phyloP scores from a whole-genome alignment of 30 jellyfish, hydroid and myxozoan genomes.

The Rhopilema esculentum region DNA sequence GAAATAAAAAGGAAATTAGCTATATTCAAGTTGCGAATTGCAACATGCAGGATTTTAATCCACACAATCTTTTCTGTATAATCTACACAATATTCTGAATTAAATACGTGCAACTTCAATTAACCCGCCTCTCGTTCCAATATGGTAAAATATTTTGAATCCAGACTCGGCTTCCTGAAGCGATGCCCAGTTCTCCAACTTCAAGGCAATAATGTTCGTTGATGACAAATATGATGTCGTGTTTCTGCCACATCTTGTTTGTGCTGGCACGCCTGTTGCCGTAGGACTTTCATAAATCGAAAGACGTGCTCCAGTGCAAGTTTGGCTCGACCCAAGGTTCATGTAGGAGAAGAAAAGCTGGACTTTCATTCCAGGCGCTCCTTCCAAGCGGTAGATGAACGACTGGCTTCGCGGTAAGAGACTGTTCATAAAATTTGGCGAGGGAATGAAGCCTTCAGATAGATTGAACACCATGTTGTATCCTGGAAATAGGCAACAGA shows the following conservation, averaged over 20 bases:
- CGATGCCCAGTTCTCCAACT: background rate
- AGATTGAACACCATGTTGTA: background rate
- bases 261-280: background rate
- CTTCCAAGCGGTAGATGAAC: conserved; percentile 4
- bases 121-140: background rate
- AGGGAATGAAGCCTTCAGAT: background rate
- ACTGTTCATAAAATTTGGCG: conserved; percentile 23
- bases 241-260: background rate
- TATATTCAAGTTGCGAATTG: too few species aligned
- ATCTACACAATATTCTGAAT: too few species aligned
- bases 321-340: background rate
- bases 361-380: background rate
- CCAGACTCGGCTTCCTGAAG: background rate
- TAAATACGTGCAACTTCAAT: too few species aligned
- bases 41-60: too few species aligned
- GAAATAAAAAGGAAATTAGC: too few species aligned
- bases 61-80: too few species aligned
- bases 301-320: background rate
- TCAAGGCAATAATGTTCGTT: background rate
- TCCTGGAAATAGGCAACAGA: too few species aligned
- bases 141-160: background rate
- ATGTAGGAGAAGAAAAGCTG: conserved; percentile 13
- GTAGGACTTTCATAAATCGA: conserved; percentile 6
- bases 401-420: background rate
- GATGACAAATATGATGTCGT: background rate